These are phyloP conservation scores for Parelbella ahira DNA, from an alignment of 2,888 invertebrate species.

Conservation along the genomic window DNA sequence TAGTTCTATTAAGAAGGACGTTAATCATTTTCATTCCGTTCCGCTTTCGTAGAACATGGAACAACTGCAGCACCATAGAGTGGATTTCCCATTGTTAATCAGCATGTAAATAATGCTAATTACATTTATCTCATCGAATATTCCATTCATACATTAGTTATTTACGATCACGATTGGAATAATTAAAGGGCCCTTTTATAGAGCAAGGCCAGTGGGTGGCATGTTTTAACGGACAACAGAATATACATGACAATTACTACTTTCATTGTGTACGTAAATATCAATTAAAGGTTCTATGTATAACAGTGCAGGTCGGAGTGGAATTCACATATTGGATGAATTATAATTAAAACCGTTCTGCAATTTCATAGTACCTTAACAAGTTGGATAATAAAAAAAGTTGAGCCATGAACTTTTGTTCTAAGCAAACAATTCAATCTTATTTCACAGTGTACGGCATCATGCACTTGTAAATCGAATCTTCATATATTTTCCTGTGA, in stretches of 20 bases:
- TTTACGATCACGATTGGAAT: slow-evolving; percentile 6
- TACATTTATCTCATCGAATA: slow-evolving; percentile 11
- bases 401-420: no score
- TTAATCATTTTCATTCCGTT: slow-evolving; percentile 9
- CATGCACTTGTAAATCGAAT: not conserved
- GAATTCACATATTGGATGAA: no score
- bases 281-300: no score
- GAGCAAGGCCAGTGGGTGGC: slow-evolving; percentile 6
- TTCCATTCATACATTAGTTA: slow-evolving; percentile 15
- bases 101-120: slow-evolving; percentile 20
- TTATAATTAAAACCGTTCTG: no score
- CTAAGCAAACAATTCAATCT: not conserved
- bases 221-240: no score
- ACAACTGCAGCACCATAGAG: not conserved
- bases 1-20: not conserved
- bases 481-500: not conserved
- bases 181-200: slow-evolving; percentile 4
- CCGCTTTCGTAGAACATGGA: slow-evolving; percentile 21
- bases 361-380: no score
- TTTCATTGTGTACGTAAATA: no score
- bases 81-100: slow-evolving; percentile 25
- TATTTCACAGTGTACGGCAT: not conserved
- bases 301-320: no score
- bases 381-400: no score
- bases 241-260: no score